Conservation (phyloP, 1,140 invertebrate genomes). For the Drosophila hydei region DNA sequence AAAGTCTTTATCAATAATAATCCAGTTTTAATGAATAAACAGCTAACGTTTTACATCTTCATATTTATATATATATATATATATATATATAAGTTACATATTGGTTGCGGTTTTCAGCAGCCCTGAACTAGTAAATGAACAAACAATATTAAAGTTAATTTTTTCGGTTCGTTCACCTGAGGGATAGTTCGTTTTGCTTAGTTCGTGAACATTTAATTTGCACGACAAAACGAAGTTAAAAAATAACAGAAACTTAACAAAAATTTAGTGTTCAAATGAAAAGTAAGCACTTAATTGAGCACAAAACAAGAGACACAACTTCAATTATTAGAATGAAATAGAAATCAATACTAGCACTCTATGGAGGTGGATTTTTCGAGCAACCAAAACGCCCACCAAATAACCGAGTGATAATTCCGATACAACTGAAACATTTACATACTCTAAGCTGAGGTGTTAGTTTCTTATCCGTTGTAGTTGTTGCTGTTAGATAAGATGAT, state of each 20-base stretch:
- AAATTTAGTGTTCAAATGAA: slow-evolving; percentile 67
- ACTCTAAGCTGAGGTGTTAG: slow-evolving; percentile 1
- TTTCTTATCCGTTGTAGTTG: slow-evolving; percentile 6
- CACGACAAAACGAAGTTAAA: slow-evolving; percentile 46
- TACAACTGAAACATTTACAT: slow-evolving; percentile 19
- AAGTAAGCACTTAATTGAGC: slow-evolving; percentile 55
- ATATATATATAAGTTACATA: neutral
- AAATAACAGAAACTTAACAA: slow-evolving; percentile 60
- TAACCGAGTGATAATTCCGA: slow-evolving; percentile 15
- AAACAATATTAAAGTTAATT: neutral
- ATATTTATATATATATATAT: neutral
- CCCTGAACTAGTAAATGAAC: slow-evolving; percentile 1
- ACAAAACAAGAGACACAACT: neutral
- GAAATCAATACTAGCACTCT: slow-evolving; percentile 18
- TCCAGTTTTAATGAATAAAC: too few species aligned
- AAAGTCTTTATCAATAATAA: neutral
- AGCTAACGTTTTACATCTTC: too few species aligned
- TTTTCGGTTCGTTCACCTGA: slow-evolving; percentile 9
- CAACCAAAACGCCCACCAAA: slow-evolving; percentile 41
- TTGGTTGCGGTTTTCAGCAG: neutral
- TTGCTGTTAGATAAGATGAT: slow-evolving; percentile 13
- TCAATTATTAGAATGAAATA: neutral
- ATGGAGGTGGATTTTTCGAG: slow-evolving; percentile 20
- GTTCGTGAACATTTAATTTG: slow-evolving; percentile 46
- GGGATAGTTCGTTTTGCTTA: slow-evolving; percentile 25